A percentile compares a stretch with the other conserved stretches of the same genome.
Conservation (phyloP, 2,113 vertebrate species). For the Neofelis nebulosa region DNA sequence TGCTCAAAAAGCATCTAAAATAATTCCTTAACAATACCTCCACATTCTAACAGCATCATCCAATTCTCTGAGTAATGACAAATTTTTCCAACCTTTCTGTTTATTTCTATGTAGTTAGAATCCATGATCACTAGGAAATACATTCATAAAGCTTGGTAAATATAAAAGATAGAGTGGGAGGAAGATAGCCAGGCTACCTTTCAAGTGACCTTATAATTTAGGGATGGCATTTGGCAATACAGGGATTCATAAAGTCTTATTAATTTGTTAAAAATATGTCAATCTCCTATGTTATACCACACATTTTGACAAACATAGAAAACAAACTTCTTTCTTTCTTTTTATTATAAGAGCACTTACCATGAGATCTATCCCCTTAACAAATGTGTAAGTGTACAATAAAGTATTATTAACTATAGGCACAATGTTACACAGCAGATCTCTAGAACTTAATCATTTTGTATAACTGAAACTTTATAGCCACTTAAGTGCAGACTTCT, state of each 20-base stretch:
- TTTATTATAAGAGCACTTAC: neutral
- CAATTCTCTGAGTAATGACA: neutral
- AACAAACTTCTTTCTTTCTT: neutral
- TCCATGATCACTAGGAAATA: neutral
- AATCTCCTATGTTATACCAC: neutral
- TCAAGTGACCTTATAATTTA: neutral
- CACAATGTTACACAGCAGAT: neutral
- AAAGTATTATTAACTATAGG: neutral
- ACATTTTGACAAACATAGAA: neutral
- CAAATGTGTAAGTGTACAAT: neutral
- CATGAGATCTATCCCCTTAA: neutral
- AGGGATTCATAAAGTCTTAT: neutral
- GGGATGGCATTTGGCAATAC: neutral
- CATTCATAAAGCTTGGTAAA: neutral
- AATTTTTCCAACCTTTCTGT: neutral
- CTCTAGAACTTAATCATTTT: neutral
- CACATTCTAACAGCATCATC: neutral
- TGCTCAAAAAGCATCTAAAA: neutral
- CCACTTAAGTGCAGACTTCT: neutral
- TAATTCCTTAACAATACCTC: neutral
- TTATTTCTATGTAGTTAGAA: neutral
- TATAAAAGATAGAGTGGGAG: neutral
- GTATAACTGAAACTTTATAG: neutral
- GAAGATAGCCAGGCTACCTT: neutral
- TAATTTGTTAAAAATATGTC: neutral